A percentile compares a stretch with the other conserved stretches of the same genome.
Conservation (phyloP, 1,140 invertebrate genomes). For the Bombus confusus region DNA sequence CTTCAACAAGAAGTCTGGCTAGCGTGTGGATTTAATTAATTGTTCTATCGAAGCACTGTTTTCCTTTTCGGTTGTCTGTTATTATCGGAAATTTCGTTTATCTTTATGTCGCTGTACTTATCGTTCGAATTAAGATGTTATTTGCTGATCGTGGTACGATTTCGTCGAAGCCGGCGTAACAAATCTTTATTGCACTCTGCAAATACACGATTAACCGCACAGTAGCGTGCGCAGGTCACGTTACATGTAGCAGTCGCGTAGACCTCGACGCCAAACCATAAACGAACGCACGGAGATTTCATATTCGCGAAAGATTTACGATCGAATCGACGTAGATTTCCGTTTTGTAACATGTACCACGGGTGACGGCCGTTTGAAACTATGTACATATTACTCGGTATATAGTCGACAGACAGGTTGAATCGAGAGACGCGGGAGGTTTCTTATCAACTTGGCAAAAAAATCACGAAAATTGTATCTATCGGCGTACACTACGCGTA, state of each 20-base stretch:
- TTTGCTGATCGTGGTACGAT: background rate
- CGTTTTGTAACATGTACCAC: background rate
- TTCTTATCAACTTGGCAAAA: background rate
- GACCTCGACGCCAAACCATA: background rate
- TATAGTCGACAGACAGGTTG: background rate
- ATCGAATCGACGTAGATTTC: slow-evolving; percentile 6
- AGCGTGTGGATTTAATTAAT: slow-evolving; percentile 41
- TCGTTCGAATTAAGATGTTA: background rate
- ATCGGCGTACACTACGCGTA: slow-evolving; percentile 3
- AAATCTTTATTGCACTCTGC: background rate
- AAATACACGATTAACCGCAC: background rate
- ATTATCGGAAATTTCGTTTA: background rate
- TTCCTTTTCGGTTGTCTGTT: background rate
- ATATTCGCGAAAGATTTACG: slow-evolving; percentile 21
- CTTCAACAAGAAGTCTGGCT: background rate
- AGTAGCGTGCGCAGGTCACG: background rate
- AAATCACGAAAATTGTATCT: slow-evolving; percentile 30
- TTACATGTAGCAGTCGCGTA: background rate
- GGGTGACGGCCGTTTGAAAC: background rate
- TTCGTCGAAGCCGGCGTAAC: background rate
- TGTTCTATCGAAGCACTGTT: background rate
- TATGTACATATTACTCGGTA: background rate
- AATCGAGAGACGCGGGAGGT: slow-evolving; percentile 11
- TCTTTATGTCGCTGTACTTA: too few species aligned
- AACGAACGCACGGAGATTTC: background rate